Percentiles rank a stretch among this genome's conserved stretches.
Conservation (phyloP, 2,888 invertebrate genomes). For the Cordilura impudica region DNA sequence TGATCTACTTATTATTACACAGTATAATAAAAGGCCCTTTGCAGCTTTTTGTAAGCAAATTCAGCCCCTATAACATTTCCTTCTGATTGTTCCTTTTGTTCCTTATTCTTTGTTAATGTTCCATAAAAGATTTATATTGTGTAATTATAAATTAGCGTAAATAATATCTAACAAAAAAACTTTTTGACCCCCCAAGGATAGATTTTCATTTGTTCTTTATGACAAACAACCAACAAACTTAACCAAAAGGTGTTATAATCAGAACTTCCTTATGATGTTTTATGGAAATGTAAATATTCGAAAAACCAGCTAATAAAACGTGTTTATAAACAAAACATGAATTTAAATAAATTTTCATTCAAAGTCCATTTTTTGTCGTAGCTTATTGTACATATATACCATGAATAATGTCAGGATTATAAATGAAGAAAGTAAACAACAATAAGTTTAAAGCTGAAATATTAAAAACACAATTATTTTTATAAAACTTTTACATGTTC, state of each 20-base stretch:
- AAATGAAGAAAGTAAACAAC: neutral
- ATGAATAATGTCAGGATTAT: neutral
- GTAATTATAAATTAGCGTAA: slow-evolving; percentile 58
- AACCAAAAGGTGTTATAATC: slow-evolving; percentile 42
- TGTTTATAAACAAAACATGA: too few species aligned
- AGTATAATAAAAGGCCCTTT: too few species aligned
- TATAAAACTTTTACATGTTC: neutral
- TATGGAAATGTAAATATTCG: slow-evolving; percentile 9
- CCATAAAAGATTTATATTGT: slow-evolving; percentile 58
- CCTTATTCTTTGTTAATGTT: slow-evolving; percentile 42
- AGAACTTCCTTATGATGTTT: slow-evolving; percentile 25
- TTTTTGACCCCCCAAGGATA: slow-evolving; percentile 36
- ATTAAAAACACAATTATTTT: neutral
- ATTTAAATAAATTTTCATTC: neutral
- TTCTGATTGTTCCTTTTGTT: too few species aligned
- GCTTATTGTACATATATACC: neutral
- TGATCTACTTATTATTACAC: too few species aligned
- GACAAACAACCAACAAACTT: slow-evolving; percentile 7
- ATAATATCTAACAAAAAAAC: slow-evolving; percentile 31
- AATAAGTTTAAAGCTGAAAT: neutral
- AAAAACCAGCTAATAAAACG: neutral
- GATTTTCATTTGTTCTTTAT: neutral
- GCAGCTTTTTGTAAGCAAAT: too few species aligned
- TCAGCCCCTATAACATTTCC: too few species aligned
- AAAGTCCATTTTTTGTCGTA: neutral